Evolutionary conservation across 2,888 invertebrate species (phyloP).

Genomic region (Aporophyla nigra): DNA sequence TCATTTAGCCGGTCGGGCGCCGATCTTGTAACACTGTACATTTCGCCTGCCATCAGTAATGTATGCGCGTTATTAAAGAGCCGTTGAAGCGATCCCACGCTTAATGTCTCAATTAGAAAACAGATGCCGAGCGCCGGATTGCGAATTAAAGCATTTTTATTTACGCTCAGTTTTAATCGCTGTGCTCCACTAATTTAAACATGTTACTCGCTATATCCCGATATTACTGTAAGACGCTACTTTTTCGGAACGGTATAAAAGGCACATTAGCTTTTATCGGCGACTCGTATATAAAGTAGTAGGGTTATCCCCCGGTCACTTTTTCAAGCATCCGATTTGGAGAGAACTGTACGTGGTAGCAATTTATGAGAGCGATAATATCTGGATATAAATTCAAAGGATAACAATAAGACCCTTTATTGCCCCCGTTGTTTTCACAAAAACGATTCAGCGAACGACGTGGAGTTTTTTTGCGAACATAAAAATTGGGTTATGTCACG

Average conservation of each 20-base stretch:
- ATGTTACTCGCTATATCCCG: constrained; percentile 64
- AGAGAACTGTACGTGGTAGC: constrained; percentile 84
- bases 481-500: constrained; percentile 85
- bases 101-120: constrained; percentile 89
- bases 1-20: constrained; percentile 81
- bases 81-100: constrained; percentile 82
- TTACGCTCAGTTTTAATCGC: constrained; percentile 71
- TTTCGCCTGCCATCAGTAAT: constrained; percentile 83
- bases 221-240: constrained; percentile 58
- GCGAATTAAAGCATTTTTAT: constrained; percentile 82
- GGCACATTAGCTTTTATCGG: constrained; percentile 75
- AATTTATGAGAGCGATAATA: constrained; percentile 89
- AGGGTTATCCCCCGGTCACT: constrained; percentile 81
- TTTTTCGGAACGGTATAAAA: constrained; percentile 62
- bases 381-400: constrained; percentile 90
- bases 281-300: constrained; percentile 73
- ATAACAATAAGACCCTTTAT: constrained; percentile 90
- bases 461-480: constrained; percentile 83
- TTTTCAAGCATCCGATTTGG: constrained; percentile 83
- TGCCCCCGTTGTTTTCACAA: constrained; percentile 89
- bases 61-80: constrained; percentile 86
- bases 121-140: constrained; percentile 81
- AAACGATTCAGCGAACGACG: constrained; percentile 85
- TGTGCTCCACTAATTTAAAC: constrained; percentile 71
- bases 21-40: constrained; percentile 79